Conservation (phyloP, 2,113 vertebrate genomes). For the Anhinga anhinga region DNA sequence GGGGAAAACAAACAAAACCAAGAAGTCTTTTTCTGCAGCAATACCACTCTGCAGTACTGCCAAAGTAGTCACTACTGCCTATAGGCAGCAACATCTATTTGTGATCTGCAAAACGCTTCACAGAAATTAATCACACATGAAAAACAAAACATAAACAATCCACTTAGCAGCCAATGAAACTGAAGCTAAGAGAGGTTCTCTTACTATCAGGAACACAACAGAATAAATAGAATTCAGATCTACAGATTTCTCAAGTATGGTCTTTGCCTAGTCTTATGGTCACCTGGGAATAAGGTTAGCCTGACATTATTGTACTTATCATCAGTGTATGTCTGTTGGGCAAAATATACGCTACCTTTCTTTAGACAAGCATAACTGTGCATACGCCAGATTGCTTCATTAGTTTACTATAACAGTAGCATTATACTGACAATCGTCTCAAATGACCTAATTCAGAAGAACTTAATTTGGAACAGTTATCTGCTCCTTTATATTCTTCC, state of each 20-base stretch:
- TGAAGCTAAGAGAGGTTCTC: neutral
- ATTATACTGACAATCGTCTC: neutral
- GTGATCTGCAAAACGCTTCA: neutral
- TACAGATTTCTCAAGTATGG: neutral
- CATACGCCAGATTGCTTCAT: neutral
- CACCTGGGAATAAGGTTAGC: neutral
- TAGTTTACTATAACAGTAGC: neutral
- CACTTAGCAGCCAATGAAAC: neutral
- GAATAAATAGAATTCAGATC: neutral
- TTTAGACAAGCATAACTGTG: neutral
- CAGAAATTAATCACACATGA: neutral
- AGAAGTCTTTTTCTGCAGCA: neutral
- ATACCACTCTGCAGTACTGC: neutral
- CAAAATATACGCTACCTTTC: neutral
- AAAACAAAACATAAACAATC: neutral
- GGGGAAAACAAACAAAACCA: neutral
- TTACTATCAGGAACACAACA: neutral
- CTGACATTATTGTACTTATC: neutral
- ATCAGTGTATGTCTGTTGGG: neutral
- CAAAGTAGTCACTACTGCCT: neutral
- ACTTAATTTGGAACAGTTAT: neutral
- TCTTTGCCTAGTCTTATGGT: neutral
- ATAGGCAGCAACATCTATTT: neutral
- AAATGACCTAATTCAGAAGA: neutral
- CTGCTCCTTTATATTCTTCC: neutral